phyloP scores from a whole-genome alignment of 2,797 vertebrate species.

The Gymnothorax javanicus region DNA sequence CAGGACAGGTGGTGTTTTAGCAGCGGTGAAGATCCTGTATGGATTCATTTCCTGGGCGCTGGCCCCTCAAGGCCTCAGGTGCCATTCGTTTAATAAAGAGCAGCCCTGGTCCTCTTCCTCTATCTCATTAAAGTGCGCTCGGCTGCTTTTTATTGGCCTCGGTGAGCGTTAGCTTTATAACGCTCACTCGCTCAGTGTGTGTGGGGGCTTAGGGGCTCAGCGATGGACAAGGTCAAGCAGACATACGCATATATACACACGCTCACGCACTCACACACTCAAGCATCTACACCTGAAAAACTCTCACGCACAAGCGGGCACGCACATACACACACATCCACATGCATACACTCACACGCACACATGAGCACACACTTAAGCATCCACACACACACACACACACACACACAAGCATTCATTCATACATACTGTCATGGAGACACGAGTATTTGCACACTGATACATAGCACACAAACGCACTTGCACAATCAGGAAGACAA shows the following conservation, averaged over 20 bases:
- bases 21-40: neutral
- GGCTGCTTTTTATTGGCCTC: neutral
- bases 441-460: too few species aligned
- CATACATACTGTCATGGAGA: neutral
- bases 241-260: too few species aligned
- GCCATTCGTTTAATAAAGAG: neutral
- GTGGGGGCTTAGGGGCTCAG: neutral
- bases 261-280: neutral
- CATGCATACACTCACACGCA: too few species aligned
- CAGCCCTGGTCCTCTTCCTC: neutral
- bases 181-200: neutral
- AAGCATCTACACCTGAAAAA: neutral
- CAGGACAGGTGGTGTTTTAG: neutral
- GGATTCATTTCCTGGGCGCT: neutral
- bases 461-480: too few species aligned
- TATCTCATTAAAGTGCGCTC: neutral
- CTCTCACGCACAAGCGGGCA: too few species aligned
- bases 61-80: neutral
- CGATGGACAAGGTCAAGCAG: neutral
- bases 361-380: slow-evolving; percentile 6
- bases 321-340: too few species aligned
- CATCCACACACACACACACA: slow-evolving; percentile 24
- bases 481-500: neutral
- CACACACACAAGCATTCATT: neutral
- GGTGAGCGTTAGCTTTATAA: neutral